Evolutionary conservation across 2,888 invertebrate species (phyloP), one percentile per base, ranked within the genome.

Genomic region (Entomobrya proxima): DNA sequence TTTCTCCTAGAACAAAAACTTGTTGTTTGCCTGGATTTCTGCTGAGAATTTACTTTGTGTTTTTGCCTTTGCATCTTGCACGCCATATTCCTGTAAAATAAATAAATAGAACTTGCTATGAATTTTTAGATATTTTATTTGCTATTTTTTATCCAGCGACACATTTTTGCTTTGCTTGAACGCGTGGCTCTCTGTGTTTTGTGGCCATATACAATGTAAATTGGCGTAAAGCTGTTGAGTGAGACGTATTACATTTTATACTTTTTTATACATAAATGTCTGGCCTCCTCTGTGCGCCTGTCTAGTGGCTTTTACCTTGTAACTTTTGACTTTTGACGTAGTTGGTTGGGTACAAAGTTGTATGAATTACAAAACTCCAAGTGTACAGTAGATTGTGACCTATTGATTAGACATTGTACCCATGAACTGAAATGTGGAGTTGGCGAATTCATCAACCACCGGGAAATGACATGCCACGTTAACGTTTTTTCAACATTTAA

Each of bases 171-270:
- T 72, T 44, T 32, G 52, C 35, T 32, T 32, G n/a, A 75, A 52
- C 58, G 58, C 52, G 37, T 76, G 55, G 24, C 18, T 40, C 24
- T 47, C 30, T 15, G 32, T 15, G 2, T 32, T 32, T 5, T 18
- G 13, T 18, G 30, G 52, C 52, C 35, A 35, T 40, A 74, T 11
- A 58, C 58, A 27, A 13, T 64, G 21, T 7, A 30, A 55, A 52
- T 76, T 37, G 58, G 58, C 24, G 58, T 52, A 55, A 76, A 76
- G 58, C 24, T 55, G 58, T 76, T 76, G 58, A 76, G 55, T 76
- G 76, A 76, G 76, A 37, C 37, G 76, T 37, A 55, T 21, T 76
- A 18, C 37, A n/a, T 76, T 76, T 64, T 64, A 5, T n/a, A 18
- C 37, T 40, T 76, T 30, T n/a, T n/a, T n/a, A n/a, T n/a, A n/a